These are phyloP conservation scores for Chrysogorgia sp. DNA, from an alignment of 92 coral and sea anemone genomes.

Conservation along the genomic window DNA sequence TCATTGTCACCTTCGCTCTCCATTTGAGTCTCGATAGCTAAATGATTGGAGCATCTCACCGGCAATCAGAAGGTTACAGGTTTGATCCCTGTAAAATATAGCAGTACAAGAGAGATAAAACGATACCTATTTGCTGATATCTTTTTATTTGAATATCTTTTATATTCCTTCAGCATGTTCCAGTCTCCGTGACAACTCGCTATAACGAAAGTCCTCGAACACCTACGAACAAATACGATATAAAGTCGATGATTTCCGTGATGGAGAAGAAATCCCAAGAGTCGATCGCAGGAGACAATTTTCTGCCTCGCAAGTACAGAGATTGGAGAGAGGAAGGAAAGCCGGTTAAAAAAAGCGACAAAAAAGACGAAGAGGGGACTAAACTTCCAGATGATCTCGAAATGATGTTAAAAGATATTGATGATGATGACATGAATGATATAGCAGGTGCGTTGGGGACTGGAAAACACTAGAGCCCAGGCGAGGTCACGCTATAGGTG, in stretches of 20 bases:
- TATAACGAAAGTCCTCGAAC: constrained; percentile 14
- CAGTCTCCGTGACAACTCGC: background rate
- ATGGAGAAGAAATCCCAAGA: constrained; percentile 88
- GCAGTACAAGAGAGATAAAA: too few species aligned
- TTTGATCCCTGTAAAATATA: too few species aligned
- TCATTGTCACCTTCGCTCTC: too few species aligned
- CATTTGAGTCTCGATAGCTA: too few species aligned
- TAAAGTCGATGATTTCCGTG: constrained; percentile 28
- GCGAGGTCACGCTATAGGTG: too few species aligned
- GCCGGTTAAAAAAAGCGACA: constrained; percentile 30
- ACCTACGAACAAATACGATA: constrained; percentile 11
- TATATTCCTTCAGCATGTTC: constrained; percentile 5
- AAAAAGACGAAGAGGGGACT: constrained; percentile 51
- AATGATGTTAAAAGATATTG: constrained; percentile 81
- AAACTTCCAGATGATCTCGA: constrained; percentile 87
- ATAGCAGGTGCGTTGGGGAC: constrained; percentile 85
- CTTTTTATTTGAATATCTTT: background rate
- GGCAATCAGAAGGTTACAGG: too few species aligned
- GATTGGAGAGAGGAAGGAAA: constrained; percentile 77
- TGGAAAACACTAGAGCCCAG: too few species aligned
- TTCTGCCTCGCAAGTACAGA: constrained; percentile 89
- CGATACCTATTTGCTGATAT: too few species aligned
- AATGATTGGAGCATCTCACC: too few species aligned
- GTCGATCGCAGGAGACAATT: constrained; percentile 66
- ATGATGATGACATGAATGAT: constrained; percentile 85